Percentiles rank a stretch among this genome's conserved stretches.
These are phyloP conservation scores for Anser cygnoides DNA, from an alignment of 2,113 vertebrate genomes.

Conservation along the genomic window DNA sequence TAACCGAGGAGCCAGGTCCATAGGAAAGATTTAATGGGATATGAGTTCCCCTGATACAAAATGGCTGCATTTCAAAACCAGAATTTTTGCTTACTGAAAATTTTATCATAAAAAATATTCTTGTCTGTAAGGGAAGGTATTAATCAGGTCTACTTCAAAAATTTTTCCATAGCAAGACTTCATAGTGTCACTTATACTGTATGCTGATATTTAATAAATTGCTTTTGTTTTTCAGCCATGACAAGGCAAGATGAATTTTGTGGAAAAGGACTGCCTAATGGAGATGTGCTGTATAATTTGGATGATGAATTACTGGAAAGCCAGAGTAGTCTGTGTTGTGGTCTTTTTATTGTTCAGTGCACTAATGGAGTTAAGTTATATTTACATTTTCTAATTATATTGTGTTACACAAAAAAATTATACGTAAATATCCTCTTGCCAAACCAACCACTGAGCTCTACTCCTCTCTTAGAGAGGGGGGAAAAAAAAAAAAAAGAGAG, in stretches of 20 bases:
- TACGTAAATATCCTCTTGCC: neutral
- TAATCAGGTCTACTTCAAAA: neutral
- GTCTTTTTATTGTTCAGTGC: slow-evolving; percentile 11
- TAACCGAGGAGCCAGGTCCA: neutral
- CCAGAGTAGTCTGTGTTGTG: slow-evolving; percentile 8
- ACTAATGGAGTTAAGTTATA: slow-evolving; percentile 8
- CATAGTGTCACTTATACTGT: neutral
- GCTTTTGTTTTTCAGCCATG: neutral
- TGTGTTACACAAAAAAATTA: neutral
- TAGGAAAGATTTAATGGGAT: neutral
- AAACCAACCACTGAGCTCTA: neutral
- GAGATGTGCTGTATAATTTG: slow-evolving; percentile 26
- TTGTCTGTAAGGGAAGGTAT: neutral
- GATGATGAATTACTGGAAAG: neutral
- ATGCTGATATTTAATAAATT: neutral
- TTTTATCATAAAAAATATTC: neutral
- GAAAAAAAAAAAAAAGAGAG: neutral
- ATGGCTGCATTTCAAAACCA: neutral
- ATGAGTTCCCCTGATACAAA: neutral
- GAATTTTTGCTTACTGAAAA: neutral
- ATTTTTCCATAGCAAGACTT: neutral
- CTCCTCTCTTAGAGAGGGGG: neutral
- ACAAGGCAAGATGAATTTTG: neutral
- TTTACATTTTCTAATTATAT: slow-evolving; percentile 28
- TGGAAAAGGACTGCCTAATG: neutral